Base-by-base conservation (phyloP, 2,888 invertebrate species). In the Nebria brevicollis region DNA sequence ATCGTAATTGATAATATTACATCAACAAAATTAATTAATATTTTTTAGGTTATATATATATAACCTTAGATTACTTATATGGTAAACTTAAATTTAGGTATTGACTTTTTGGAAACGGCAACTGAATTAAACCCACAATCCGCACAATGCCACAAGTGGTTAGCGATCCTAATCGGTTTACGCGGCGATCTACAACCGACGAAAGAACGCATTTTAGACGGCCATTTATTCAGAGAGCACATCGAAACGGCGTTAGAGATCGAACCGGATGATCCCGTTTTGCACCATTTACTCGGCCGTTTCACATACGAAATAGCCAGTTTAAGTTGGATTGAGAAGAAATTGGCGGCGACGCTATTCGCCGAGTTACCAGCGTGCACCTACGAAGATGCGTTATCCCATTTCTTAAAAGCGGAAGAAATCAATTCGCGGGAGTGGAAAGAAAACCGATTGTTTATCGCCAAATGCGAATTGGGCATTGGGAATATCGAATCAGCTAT, bases 91-190 rank as follows among this genome's bases (percentile, higher is more conserved):
- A 34, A 34, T 34, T 72, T 83, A 92, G 93, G 94, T 73, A 89
- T 92, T 73, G 89, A 91, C 65, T 90, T 90, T 82, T 94, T 93
- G 77, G 88, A 90, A 77, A 87, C 87, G 82, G 91, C 93, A 25
- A 86, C 94, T 34, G 86, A 90, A 73, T 82, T 91, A 3, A 89
- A 91, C 82, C 87, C 90, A 0, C 86, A 89, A 25, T 89, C 91
- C 85, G 89, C 92, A 0, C 91, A 93, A 85, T 91, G 92, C 15
- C 94, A 94, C 87, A 95, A 95, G 88, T 95, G 95, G 94, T 93
- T 90, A 87, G 95, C 94, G 1, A 92, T 95, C 74, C 90, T 94
- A 13, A 86, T 94, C 74, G 94, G 94, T 15, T 89, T 91, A 73
- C 88, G 92, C 76, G 91, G 91, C 43, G 92, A 94, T 80, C 92